Base-by-base conservation (phyloP, 30 jellyfish, hydroid and myxozoan genomes). In the Turritopsis rubra region DNA sequence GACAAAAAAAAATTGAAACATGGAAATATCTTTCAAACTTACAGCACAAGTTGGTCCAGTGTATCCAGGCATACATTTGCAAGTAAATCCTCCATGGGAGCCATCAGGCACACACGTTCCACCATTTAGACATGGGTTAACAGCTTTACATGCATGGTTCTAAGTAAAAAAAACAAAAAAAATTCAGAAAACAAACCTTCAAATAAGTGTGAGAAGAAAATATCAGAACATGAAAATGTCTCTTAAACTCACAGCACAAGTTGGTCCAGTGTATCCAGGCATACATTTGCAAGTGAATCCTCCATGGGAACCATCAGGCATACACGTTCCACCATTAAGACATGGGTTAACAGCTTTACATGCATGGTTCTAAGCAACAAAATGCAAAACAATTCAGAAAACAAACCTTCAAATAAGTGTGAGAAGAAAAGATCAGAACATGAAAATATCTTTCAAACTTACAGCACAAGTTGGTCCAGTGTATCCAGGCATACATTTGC, bases 1-100 rank as follows among this genome's bases (percentile, higher is more conserved):
- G 19, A 68, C 22, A 21, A 23, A 60, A 18, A 60, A 18, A 60
- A 60, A 60, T 18, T 18, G 21, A 18, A 60, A 60, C 22, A 60
- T 18, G 21, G 19, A 60, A 60, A 60, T 60, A n/a, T n/a, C n/a
- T 41, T 41, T 5, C 30, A 68, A n/a, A 68, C 77, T 68, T 68
- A 68, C 77, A 7, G 23, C 77, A 68, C 77, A 68, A 7, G 8
- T 68, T 8, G 87, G 31, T 28, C 96, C 96, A 13, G 87, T 79
- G 87, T 74, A 89, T 53, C 96, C 96, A n/a, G 71, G 70, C 81
- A 82, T 89, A 89, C 96, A 89, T 29, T 79, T 87, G 25, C 96
- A 89, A 20, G 82, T 29, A 79, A 89, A 89, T 78, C 84, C 82
- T 31, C 85, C 85, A 18, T 90, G 92, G 54, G 84, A 90, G 22